A percentile compares a stretch with the other conserved stretches of the same genome.
Evolutionary conservation across 2,888 invertebrate genomes (phyloP).

Genomic region (Luffia ferchaultella): DNA sequence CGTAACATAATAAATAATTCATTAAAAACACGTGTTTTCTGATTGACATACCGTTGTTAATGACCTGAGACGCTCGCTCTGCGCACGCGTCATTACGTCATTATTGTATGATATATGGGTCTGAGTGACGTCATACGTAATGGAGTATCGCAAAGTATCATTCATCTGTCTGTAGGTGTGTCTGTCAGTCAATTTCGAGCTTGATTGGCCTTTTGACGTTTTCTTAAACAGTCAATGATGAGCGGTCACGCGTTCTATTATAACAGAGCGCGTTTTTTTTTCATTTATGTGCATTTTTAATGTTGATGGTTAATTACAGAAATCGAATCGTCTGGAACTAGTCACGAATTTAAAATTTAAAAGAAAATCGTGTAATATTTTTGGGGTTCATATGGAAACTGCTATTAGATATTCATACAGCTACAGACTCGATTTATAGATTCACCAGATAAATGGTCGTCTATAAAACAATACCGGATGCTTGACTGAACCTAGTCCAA

Average conservation of each 20-base stretch:
- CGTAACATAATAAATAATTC: background rate
- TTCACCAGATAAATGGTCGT: no score
- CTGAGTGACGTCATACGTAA: background rate
- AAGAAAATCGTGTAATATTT: no score
- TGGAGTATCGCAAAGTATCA: background rate
- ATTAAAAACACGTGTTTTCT: background rate
- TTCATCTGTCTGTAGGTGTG: background rate
- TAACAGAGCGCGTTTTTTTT: no score
- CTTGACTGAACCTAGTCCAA: no score
- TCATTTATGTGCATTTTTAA: no score
- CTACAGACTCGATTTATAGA: no score
- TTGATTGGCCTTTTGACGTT: background rate
- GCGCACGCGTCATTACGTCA: background rate
- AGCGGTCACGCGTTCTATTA: background rate
- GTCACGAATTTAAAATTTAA: no score
- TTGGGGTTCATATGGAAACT: no score
- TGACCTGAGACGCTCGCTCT: background rate
- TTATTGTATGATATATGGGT: background rate
- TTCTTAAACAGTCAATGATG: background rate
- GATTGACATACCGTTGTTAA: background rate
- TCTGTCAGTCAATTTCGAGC: background rate
- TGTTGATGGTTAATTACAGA: no score
- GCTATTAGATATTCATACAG: no score
- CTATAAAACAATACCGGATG: no score
- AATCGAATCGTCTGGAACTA: no score